Percentiles rank a stretch among this genome's conserved stretches.
These are phyloP conservation scores for Platysternon megacephalum DNA, from an alignment of 2,113 vertebrate genomes.

Conservation along the genomic window DNA sequence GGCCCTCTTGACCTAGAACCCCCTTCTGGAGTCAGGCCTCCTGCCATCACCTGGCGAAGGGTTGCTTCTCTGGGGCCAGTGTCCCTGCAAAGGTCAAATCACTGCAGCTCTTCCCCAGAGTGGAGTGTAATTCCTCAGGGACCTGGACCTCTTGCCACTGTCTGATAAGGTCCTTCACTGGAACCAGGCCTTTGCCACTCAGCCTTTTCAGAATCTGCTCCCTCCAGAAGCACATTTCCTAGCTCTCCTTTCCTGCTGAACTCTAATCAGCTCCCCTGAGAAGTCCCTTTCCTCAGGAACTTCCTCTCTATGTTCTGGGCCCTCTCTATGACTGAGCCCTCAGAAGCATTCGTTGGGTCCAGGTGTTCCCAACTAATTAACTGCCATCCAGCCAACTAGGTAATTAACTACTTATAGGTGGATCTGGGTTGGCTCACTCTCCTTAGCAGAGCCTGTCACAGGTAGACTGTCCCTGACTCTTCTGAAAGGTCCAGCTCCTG, in stretches of 20 bases:
- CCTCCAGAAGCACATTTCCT: neutral
- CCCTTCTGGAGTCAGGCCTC: neutral
- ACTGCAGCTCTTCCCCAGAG: neutral
- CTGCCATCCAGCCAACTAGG: too few relatives aligned
- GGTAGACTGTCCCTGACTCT: too few relatives aligned
- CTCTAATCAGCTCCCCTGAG: too few relatives aligned
- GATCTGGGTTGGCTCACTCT: too few relatives aligned
- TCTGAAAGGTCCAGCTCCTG: too few relatives aligned
- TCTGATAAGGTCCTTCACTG: neutral
- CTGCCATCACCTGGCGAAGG: neutral
- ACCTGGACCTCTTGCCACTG: neutral
- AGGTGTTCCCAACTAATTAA: too few relatives aligned
- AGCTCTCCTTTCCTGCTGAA: too few relatives aligned
- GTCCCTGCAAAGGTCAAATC: neutral
- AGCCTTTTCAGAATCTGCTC: neutral
- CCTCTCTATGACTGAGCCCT: too few relatives aligned
- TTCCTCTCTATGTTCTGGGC: neutral
- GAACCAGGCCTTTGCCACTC: neutral
- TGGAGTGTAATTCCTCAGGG: neutral
- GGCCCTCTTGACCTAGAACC: neutral
- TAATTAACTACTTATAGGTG: too few relatives aligned
- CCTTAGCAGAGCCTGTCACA: too few relatives aligned
- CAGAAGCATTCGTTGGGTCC: too few relatives aligned
- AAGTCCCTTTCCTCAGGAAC: neutral
- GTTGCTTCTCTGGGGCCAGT: neutral